These are phyloP conservation scores for Pseudopodoces humilis DNA, from an alignment of 2,113 vertebrate species.

Conservation along the genomic window DNA sequence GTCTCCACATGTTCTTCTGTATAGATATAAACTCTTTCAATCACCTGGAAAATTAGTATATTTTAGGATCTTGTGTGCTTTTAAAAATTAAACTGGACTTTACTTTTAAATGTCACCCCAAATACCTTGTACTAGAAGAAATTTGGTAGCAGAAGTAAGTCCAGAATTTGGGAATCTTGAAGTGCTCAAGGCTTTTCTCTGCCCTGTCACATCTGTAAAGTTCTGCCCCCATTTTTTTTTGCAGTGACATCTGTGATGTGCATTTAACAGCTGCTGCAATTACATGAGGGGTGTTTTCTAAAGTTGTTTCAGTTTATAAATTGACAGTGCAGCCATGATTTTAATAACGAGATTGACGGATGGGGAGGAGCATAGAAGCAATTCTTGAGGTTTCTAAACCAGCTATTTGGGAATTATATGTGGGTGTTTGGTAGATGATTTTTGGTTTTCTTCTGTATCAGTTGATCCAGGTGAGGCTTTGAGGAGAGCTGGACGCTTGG, in stretches of 20 bases:
- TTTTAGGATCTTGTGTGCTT: neutral
- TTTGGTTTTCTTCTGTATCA: accelerated
- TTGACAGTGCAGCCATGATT: neutral
- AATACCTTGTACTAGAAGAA: neutral
- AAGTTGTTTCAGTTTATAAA: neutral
- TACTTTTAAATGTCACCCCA: neutral
- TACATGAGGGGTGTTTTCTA: neutral
- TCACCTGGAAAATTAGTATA: neutral
- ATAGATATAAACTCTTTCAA: neutral
- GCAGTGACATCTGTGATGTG: neutral
- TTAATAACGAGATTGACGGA: neutral
- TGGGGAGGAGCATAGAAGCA: neutral
- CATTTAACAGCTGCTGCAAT: neutral
- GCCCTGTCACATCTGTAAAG: neutral
- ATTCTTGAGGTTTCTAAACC: neutral
- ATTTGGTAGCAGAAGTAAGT: neutral
- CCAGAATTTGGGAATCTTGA: neutral
- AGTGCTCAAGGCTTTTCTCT: neutral
- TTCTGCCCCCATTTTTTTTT: neutral
- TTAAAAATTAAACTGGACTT: neutral
- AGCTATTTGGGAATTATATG: neutral
- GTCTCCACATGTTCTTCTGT: neutral
- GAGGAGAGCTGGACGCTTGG: neutral
- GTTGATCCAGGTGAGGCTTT: neutral
- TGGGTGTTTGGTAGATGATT: neutral